Conservation (phyloP, 1,140 invertebrate genomes). For the Dendrolimus kikuchii region DNA sequence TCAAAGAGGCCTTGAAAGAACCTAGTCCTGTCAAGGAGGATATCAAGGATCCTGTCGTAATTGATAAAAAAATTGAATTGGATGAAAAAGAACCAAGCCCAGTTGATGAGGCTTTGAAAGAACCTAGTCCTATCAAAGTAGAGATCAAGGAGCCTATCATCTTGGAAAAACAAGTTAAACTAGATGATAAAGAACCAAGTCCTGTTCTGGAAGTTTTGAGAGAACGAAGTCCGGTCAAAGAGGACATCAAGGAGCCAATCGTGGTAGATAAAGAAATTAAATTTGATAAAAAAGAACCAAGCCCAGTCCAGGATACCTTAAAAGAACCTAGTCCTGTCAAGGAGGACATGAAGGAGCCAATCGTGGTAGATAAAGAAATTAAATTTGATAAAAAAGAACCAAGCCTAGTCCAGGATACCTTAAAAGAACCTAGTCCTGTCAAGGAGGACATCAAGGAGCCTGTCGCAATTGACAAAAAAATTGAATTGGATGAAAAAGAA, state of each 20-base stretch:
- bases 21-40: not conserved
- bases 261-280: too few species aligned
- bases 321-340: not conserved
- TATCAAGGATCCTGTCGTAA: not conserved
- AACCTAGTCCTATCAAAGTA: not conserved
- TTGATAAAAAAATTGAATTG: not conserved
- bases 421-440: too few species aligned
- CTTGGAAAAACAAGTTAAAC: not conserved
- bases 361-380: too few species aligned
- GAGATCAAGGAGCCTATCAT: not conserved
- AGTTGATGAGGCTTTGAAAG: not conserved
- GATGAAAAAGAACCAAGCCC: not conserved
- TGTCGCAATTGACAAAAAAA: not conserved
- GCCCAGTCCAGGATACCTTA: constrained; percentile 1
- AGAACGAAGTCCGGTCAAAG: constrained; percentile 1
- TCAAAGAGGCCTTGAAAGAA: not conserved
- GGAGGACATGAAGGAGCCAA: not conserved
- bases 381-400: not conserved
- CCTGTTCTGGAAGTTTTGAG: not conserved
- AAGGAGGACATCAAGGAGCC: not conserved
- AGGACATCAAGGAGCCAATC: not conserved
- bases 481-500: not conserved
- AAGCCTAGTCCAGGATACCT: not conserved
- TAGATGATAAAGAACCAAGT: constrained; percentile 1
- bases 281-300: not conserved